Conservation (phyloP, 1,140 invertebrate genomes). For the Zaprionus ornatus region DNA sequence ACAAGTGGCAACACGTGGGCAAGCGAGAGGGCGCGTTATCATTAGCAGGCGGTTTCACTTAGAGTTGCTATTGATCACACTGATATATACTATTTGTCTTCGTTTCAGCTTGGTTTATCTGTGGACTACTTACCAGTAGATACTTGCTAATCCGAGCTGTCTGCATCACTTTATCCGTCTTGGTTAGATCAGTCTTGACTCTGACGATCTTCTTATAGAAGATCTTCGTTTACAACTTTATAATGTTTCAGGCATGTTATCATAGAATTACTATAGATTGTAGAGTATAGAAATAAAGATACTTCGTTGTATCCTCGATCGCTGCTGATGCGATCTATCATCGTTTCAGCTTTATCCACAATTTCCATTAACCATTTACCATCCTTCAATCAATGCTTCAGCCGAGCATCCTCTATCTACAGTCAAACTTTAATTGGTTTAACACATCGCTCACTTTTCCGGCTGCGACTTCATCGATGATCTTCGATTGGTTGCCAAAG, state of each 20-base stretch:
- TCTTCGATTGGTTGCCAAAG: conserved; percentile 40
- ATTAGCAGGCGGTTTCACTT: not conserved
- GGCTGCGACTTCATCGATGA: not conserved
- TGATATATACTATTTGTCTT: not conserved
- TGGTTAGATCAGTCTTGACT: not conserved
- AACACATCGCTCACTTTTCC: conserved; percentile 19
- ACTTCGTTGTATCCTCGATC: no score
- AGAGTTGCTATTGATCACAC: not conserved
- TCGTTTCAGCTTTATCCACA: no score
- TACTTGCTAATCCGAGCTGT: not conserved
- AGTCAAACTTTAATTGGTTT: not conserved
- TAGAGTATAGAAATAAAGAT: no score
- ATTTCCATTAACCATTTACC: no score
- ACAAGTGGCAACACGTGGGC: conserved; percentile 48
- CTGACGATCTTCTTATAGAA: no score
- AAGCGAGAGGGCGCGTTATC: conserved; percentile 1
- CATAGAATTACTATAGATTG: no score
- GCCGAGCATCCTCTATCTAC: not conserved
- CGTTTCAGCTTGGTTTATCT: not conserved
- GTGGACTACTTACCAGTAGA: not conserved
- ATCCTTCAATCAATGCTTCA: not conserved
- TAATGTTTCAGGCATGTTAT: no score
- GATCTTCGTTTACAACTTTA: no score
- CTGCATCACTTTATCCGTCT: not conserved
- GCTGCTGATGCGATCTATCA: no score